A percentile compares a stretch with the other conserved stretches of the same genome.
Conservation (phyloP, 2,888 invertebrate genomes). For the Zygothrica quintamaculata region DNA sequence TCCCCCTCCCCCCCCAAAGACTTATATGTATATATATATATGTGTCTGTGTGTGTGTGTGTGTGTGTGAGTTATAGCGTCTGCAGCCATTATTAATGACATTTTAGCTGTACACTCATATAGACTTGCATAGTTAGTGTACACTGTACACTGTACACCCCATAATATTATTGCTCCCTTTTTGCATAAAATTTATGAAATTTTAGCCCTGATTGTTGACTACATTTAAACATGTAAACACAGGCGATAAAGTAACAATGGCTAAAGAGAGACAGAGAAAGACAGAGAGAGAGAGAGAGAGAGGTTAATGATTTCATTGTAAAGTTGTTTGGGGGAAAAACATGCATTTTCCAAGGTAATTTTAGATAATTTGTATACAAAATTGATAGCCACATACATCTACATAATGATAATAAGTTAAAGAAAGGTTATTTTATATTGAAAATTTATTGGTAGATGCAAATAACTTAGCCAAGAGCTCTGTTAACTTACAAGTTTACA, state of each 20-base stretch:
- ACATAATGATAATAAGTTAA: too few species aligned
- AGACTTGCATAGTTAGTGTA: slow-evolving; percentile 55
- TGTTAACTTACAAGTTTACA: too few species aligned
- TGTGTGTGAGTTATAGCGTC: slow-evolving; percentile 60
- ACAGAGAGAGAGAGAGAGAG: too few species aligned
- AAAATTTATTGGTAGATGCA: too few species aligned
- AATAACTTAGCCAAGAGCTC: too few species aligned
- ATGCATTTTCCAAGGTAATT: slow-evolving; percentile 7
- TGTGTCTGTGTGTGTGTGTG: slow-evolving; percentile 7
- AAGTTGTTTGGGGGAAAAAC: too few species aligned
- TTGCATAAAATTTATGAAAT: slow-evolving; percentile 71
- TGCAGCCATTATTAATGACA: slow-evolving; percentile 70
- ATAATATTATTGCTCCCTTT: slow-evolving; percentile 74
- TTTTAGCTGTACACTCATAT: slow-evolving; percentile 42
- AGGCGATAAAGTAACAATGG: slow-evolving; percentile 32
- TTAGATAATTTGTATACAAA: neutral
- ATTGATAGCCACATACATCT: too few species aligned
- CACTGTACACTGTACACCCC: too few species aligned
- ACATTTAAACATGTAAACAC: slow-evolving; percentile 62
- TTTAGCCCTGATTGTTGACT: slow-evolving; percentile 63
- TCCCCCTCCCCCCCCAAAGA: slow-evolving; percentile 1
- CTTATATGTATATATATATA: slow-evolving; percentile 4
- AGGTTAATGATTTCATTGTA: too few species aligned
- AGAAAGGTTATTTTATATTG: too few species aligned
- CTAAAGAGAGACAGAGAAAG: too few species aligned